These are phyloP conservation scores for Trisateles emortualis DNA, from an alignment of 2,888 invertebrate species.

Conservation along the genomic window DNA sequence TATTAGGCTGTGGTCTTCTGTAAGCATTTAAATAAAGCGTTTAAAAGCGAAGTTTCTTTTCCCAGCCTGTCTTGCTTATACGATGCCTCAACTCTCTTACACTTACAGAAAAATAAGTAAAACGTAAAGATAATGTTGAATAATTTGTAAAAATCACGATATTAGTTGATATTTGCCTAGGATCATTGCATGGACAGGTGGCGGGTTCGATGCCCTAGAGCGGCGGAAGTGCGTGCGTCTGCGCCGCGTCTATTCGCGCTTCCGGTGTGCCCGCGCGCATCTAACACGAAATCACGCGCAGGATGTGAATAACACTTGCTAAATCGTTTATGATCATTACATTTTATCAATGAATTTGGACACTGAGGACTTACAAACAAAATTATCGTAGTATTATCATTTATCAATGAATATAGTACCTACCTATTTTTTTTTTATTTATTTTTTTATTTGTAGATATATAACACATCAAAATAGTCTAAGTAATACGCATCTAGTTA, in stretches of 20 bases:
- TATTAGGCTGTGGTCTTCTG: too few species aligned
- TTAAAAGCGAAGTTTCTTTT: too few species aligned
- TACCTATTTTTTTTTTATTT: too few species aligned
- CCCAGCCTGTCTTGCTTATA: too few species aligned
- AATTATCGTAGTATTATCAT: too few species aligned
- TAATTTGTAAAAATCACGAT: neutral
- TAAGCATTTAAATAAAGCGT: too few species aligned
- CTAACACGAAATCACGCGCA: slow-evolving; percentile 62
- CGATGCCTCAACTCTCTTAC: too few species aligned
- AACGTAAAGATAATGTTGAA: neutral
- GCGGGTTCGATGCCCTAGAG: slow-evolving; percentile 76
- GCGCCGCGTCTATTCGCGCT: slow-evolving; percentile 83
- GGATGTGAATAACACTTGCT: slow-evolving; percentile 49
- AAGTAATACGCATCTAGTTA: too few species aligned
- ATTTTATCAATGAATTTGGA: slow-evolving; percentile 28
- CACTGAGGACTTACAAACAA: neutral
- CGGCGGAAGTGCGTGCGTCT: slow-evolving; percentile 84
- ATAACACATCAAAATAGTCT: too few species aligned
- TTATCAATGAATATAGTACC: too few species aligned
- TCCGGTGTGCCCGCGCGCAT: slow-evolving; percentile 73
- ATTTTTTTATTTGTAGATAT: too few species aligned
- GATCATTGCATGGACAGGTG: slow-evolving; percentile 68
- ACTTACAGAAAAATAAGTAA: too few species aligned
- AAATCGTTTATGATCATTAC: slow-evolving; percentile 44
- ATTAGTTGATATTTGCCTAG: slow-evolving; percentile 48